Base-by-base conservation (phyloP, 2,888 invertebrate species). In the Microplitis deprimator region DNA sequence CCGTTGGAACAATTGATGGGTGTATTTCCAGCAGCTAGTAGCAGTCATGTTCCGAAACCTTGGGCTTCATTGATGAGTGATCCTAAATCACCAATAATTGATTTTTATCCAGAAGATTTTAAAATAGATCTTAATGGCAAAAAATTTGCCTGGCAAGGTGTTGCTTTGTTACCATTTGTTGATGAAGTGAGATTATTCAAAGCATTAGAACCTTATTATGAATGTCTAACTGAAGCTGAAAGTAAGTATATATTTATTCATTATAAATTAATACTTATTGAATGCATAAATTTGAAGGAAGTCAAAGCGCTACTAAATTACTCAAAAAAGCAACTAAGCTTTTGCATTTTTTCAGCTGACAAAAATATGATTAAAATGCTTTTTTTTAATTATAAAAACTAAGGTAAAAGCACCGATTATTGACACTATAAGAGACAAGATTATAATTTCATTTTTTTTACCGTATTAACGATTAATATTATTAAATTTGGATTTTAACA, bases 81-180 rank as follows among this genome's bases (percentile, higher is more conserved):
- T 88, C 95, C 96, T 2, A 94, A 95, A 83, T 99, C 99, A 0
- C 91, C 96, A 0, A 99, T 99, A 78, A 98, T 99, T 84, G 99
- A 99, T 90, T 99, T 99, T 91, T 99, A 99, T 91, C 99, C 99
- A 0, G 95, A 93, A 87, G 97, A 99, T 90, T 99, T 99, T 91
- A 96, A 96, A 90, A 98, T 99, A 79, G 98, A 99, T 91, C 91
- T 99, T 82, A 99, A 99, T 91, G 99, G 99, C 50, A 99, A 99
- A 91, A 99, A 98, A 90, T 99, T 96, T 91, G 99, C 99, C 70
- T 99, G 99, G 99, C 98, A 99, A 91, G 99, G 99, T 67, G 99
- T 99, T 1, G 99, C 99, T 0, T 90, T 99, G 62, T 91, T 99
- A 80, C 99, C 99, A 6, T 99, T 99, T 90, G 99, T 99, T 0